Percentiles rank a stretch among this genome's conserved stretches.
Evolutionary conservation across 2,113 vertebrate genomes (phyloP).

Genomic region (Sapajus apella): DNA sequence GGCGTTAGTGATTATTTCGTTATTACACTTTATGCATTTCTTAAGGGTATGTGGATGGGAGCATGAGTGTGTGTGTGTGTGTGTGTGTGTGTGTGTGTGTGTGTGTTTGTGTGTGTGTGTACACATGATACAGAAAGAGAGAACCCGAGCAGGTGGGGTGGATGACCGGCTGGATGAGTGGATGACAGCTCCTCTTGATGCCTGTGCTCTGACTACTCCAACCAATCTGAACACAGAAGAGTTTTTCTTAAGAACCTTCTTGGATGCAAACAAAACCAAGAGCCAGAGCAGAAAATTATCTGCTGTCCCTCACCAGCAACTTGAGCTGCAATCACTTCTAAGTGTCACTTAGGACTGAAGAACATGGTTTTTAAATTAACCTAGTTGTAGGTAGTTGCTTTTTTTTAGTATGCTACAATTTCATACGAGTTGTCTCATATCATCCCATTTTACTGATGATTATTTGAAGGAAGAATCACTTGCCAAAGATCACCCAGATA

Average conservation of each 20-base stretch:
- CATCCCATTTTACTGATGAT: neutral
- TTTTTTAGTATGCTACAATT: neutral
- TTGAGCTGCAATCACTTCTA: neutral
- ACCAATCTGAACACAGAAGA: neutral
- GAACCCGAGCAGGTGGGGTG: neutral
- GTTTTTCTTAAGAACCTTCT: neutral
- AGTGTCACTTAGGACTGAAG: neutral
- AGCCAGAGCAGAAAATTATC: neutral
- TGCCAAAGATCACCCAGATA: neutral
- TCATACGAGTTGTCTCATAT: neutral
- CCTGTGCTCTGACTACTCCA: neutral
- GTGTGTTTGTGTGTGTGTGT: neutral
- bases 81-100: neutral
- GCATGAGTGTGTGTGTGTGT: neutral
- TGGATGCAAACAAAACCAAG: neutral
- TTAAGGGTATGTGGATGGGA: neutral
- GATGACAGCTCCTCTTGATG: neutral
- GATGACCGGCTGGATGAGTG: neutral
- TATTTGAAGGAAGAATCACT: neutral
- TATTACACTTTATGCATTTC: neutral
- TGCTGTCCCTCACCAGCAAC: accelerated
- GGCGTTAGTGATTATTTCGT: neutral
- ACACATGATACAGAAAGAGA: neutral
- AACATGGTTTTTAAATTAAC: neutral
- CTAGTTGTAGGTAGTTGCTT: neutral